Conservation (phyloP, 64 coral and sea anemone species). For the Montipora capricornis region DNA sequence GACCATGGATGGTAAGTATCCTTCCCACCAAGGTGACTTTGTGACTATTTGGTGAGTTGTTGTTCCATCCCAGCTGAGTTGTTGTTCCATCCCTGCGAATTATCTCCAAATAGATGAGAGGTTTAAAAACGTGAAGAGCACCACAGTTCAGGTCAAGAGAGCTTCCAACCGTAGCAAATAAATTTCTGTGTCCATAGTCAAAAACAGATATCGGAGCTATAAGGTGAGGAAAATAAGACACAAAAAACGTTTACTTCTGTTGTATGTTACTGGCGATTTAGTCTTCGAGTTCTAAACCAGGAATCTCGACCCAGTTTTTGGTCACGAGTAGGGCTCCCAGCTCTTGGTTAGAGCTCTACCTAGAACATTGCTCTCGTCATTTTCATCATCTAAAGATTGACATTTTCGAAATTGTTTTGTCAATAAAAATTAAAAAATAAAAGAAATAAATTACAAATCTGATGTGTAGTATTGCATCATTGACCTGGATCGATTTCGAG, state of each 20-base stretch:
- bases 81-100: constrained; percentile 31
- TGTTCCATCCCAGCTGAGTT: constrained; percentile 11
- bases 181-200: constrained; percentile 14
- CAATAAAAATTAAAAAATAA: too few species aligned
- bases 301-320: too few species aligned
- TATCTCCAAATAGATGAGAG: constrained; percentile 41
- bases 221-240: background rate
- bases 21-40: constrained; percentile 17
- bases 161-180: constrained; percentile 47
- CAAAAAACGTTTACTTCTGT: too few species aligned
- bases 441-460: too few species aligned
- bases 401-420: too few species aligned
- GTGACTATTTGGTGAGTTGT: constrained; percentile 4
- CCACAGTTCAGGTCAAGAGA: constrained; percentile 65
- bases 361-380: too few species aligned
- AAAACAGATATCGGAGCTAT: constrained; percentile 23
- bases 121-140: constrained; percentile 14
- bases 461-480: too few species aligned
- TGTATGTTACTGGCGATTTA: too few species aligned
- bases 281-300: too few species aligned
- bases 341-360: too few species aligned
- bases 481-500: constrained; percentile 50
- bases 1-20: constrained; percentile 38
- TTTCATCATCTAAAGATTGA: too few species aligned
- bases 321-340: too few species aligned